Base-by-base conservation (phyloP, 2,113 vertebrate species). In the Eolophus roseicapilla region DNA sequence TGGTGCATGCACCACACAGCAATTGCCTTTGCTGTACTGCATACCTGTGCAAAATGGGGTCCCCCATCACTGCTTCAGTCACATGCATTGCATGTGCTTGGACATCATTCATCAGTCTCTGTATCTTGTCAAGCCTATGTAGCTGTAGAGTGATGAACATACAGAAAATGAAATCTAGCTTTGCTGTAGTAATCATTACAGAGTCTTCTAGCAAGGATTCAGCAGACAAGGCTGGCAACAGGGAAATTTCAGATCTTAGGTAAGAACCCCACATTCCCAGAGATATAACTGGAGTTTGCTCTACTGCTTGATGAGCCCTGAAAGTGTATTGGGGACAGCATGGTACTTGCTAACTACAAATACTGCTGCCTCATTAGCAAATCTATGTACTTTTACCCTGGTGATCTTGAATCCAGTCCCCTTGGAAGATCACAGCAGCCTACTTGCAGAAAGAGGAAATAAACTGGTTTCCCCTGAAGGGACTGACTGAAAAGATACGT, bases 91-190 rank as follows among this genome's bases (percentile, higher is more conserved):
- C 52, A 64, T 13, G 10, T 83, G 60, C 59, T 71, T 33, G n/a
- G 63, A 21, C 29, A 67, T 37, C 39, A 19, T 19, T 73, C 62
- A 70, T 69, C n/a, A 50, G 76, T 49, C 43, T 57, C 44, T 52
- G 28, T 4, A 4, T 53, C 53, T 31, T 68, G 23, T 60, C 0
- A 0, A 90, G 81, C 47, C 7, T 1, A 25, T 16, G 62, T 24
- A 69, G 21, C 69, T 76, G 83, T 28, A 39, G 46, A 86, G 39
- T 25, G 63, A 67, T 21, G 43, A 91, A 47, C 17, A 28, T 19
- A 63, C 6, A 71, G 43, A 63, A 92, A 92, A 60, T 23, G 10
- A 93, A 88, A 84, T 50, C 13, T 59, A 90, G 69, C 35, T 74
- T 2, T 1, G 33, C 35, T 57, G 28, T 28, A 92, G 29, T 37